A percentile compares a stretch with the other conserved stretches of the same genome.
These are phyloP conservation scores for Apodemia mormo DNA, from an alignment of 2,888 invertebrate genomes.

Conservation along the genomic window DNA sequence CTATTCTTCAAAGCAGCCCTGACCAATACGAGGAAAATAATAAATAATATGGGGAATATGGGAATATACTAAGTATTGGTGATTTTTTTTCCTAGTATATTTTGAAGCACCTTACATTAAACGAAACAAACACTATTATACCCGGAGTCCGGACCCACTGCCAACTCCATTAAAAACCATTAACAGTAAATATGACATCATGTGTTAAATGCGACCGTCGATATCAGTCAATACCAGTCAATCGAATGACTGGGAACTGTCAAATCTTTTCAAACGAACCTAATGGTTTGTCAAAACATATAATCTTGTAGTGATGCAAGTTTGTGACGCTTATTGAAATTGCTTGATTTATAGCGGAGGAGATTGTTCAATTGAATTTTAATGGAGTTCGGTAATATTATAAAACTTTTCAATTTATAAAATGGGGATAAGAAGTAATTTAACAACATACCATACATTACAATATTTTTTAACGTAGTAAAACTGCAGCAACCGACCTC, in stretches of 20 bases:
- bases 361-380: constrained; percentile 35
- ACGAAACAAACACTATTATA: background rate
- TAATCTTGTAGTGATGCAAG: constrained; percentile 64
- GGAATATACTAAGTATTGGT: too few relatives aligned
- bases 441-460: background rate
- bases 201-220: constrained; percentile 69
- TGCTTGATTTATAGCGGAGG: constrained; percentile 68
- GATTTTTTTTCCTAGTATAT: too few relatives aligned
- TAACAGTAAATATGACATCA: constrained; percentile 60
- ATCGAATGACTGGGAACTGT: constrained; percentile 57
- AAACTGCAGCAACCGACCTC: too few relatives aligned
- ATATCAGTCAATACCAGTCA: constrained; percentile 48
- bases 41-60: too few relatives aligned
- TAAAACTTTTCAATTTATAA: background rate
- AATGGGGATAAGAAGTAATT: background rate
- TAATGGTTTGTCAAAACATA: constrained; percentile 80
- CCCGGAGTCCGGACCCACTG: background rate
- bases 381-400: constrained; percentile 1
- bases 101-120: background rate
- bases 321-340: constrained; percentile 49
- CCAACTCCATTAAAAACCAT: constrained; percentile 48
- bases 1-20: too few relatives aligned
- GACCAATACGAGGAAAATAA: too few relatives aligned
- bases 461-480: too few relatives aligned
- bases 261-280: constrained; percentile 50